phyloP scores from a whole-genome alignment of 2,888 invertebrate genomes.

The Ochlodes sylvanus region DNA sequence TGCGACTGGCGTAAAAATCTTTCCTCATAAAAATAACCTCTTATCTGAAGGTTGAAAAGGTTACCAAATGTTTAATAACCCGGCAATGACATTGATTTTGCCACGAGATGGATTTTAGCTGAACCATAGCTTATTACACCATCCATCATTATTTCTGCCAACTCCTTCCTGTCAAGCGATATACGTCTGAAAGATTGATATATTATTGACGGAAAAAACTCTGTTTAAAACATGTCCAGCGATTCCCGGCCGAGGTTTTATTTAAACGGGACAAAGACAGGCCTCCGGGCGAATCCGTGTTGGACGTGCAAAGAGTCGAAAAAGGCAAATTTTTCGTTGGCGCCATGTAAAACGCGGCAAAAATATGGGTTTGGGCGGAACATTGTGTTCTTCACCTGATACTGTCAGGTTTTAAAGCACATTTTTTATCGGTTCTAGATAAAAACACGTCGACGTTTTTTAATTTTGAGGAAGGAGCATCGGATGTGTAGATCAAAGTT shows the following conservation, averaged over 20 bases:
- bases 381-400: constrained; percentile 19
- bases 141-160: constrained; percentile 50
- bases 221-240: constrained; percentile 27
- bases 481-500: background rate
- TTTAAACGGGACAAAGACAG: constrained; percentile 31
- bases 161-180: constrained; percentile 40
- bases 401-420: constrained; percentile 14
- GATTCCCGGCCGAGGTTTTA: constrained; percentile 27
- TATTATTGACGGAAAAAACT: constrained; percentile 43
- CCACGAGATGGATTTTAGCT: constrained; percentile 22
- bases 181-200: constrained; percentile 46
- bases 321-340: constrained; percentile 27
- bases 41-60: constrained; percentile 3
- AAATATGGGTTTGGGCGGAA: constrained; percentile 5
- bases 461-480: background rate
- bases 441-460: background rate
- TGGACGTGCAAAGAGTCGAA: constrained; percentile 25
- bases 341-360: constrained; percentile 16
- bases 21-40: constrained; percentile 6
- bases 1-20: too few species aligned
- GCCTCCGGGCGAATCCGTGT: constrained; percentile 21
- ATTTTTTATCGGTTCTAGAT: background rate
- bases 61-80: constrained; percentile 23
- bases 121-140: constrained; percentile 41
- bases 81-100: constrained; percentile 27